Percentiles rank a stretch among this genome's conserved stretches.
Conservation (phyloP, 2,797 vertebrate genomes). For the Anolis apletophallus region DNA sequence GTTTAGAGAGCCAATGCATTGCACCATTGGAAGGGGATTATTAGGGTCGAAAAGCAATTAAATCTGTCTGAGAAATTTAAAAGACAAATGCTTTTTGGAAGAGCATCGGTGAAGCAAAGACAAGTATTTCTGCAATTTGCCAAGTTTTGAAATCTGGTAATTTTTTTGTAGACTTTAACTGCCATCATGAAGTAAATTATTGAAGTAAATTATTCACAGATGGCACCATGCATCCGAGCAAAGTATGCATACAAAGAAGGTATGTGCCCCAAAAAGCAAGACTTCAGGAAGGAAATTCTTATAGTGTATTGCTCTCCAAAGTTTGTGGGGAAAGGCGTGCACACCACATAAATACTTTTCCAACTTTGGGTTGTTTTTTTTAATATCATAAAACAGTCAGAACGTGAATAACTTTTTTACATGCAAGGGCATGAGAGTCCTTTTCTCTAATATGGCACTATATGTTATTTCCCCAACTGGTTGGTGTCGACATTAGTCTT, state of each 20-base stretch:
- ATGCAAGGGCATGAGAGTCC: too few relatives aligned
- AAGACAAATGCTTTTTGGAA: background rate
- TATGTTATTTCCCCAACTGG: too few relatives aligned
- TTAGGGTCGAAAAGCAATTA: background rate
- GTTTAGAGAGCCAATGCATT: background rate
- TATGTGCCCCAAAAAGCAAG: background rate
- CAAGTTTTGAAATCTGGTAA: background rate
- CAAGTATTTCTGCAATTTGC: background rate
- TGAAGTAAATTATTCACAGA: slow-evolving; percentile 37
- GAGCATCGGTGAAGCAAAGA: background rate
- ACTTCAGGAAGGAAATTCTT: slow-evolving; percentile 32
- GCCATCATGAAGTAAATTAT: background rate
- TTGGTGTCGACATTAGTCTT: too few relatives aligned
- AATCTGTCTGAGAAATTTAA: background rate
- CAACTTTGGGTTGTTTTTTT: background rate
- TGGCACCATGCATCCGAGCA: slow-evolving; percentile 1
- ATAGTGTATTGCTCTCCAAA: slow-evolving; percentile 48
- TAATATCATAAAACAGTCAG: background rate
- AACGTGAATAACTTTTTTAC: background rate
- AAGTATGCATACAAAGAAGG: background rate
- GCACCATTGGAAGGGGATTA: background rate
- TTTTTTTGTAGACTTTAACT: background rate
- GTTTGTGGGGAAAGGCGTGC: background rate
- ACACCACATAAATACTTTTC: background rate
- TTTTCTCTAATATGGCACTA: too few relatives aligned